A percentile compares a stretch with the other conserved stretches of the same genome.
phyloP scores from a whole-genome alignment of 2,797 vertebrate species.

The Babyrousa celebensis region DNA sequence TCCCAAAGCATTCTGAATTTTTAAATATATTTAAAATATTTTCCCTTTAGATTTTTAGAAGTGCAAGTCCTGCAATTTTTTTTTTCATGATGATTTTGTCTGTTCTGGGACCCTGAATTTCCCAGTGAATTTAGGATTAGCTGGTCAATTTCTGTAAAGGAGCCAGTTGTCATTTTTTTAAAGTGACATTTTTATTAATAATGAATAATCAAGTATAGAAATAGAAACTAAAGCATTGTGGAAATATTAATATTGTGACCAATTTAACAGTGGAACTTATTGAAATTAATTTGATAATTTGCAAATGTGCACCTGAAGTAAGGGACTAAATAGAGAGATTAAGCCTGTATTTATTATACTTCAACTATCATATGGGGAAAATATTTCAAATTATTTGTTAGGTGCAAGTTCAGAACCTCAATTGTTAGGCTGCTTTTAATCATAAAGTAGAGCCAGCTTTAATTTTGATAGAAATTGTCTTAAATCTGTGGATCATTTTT shows the following conservation, averaged over 20 bases:
- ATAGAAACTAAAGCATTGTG: neutral
- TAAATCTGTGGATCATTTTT: neutral
- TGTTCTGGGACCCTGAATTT: constrained; percentile 10
- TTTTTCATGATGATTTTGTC: constrained; percentile 1
- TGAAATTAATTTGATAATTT: neutral
- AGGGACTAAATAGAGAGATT: neutral
- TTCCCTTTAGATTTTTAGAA: constrained; percentile 2
- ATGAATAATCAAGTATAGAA: neutral
- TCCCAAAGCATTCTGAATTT: neutral
- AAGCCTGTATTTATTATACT: neutral
- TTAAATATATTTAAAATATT: neutral
- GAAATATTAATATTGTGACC: neutral
- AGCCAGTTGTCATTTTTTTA: neutral
- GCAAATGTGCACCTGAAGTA: neutral
- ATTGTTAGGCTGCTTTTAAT: neutral
- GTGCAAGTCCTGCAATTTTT: neutral
- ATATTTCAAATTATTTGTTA: neutral
- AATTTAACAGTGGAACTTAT: neutral
- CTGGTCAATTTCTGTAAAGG: constrained; percentile 27
- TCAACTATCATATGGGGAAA: neutral
- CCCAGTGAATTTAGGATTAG: neutral
- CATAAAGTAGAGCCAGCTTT: neutral
- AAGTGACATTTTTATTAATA: neutral
- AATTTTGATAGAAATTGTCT: constrained; percentile 23
- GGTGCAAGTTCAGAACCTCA: neutral